A percentile compares a stretch with the other conserved stretches of the same genome.
phyloP scores from a whole-genome alignment of 2,888 invertebrate genomes.

The Rhingia campestris region DNA sequence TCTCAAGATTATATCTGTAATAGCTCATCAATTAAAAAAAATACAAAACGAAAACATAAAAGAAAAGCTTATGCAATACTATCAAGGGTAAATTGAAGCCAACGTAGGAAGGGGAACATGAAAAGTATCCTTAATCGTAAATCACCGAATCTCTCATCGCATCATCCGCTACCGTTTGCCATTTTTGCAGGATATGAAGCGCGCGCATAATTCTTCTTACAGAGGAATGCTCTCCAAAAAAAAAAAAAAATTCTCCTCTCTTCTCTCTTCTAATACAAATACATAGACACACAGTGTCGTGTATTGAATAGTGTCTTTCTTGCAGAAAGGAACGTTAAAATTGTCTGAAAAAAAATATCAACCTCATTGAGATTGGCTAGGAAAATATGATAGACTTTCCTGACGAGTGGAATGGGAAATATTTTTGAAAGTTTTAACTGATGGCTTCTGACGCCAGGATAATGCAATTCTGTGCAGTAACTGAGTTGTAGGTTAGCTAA shows the following conservation, averaged over 20 bases:
- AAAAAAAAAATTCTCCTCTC: constrained; percentile 19
- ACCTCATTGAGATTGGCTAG: constrained; percentile 45
- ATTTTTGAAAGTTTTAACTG: constrained; percentile 48
- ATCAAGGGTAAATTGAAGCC: constrained; percentile 54
- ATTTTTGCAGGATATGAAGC: constrained; percentile 32
- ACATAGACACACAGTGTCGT: background rate
- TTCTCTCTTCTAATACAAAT: constrained; percentile 7
- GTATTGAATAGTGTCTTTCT: constrained; percentile 3
- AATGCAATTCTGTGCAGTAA: constrained; percentile 41
- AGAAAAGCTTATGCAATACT: constrained; percentile 44
- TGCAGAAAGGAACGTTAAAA: background rate
- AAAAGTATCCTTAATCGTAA: constrained; percentile 67
- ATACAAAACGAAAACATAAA: background rate
- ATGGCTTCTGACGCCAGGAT: constrained; percentile 42
- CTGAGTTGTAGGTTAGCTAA: background rate
- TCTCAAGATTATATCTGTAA: constrained; percentile 30
- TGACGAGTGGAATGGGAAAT: background rate
- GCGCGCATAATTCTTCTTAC: constrained; percentile 48
- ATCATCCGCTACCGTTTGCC: constrained; percentile 22
- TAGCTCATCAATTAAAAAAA: constrained; percentile 44
- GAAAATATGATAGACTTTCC: background rate
- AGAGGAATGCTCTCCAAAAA: constrained; percentile 34
- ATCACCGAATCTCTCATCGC: constrained; percentile 63
- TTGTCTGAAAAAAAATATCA: constrained; percentile 25
- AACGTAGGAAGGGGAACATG: constrained; percentile 5